Evolutionary conservation across 2,797 vertebrate species (phyloP), one percentile per base, ranked within the genome.

Genomic region (Gymnocypris eckloni): DNA sequence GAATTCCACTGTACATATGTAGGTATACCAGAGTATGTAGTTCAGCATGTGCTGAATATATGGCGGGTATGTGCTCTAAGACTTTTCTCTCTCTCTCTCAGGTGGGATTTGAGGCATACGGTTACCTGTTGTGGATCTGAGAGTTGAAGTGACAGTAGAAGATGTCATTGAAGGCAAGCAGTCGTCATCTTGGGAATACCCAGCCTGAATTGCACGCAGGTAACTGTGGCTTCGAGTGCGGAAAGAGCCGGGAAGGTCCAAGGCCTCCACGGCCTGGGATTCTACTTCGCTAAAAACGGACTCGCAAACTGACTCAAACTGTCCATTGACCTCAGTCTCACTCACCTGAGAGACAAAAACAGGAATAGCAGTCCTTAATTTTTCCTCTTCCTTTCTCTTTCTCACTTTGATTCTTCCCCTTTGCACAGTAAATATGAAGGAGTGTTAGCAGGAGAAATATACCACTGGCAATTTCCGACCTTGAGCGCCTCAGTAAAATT

Each of bases 191-290:
- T 99, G 98, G 95, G 98, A 98, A 95, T 99, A 99, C 93, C 98
- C 98, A 90, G 98, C 98, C 93, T 99, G 98, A 95, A 99, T 99
- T 94, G 98, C 98, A 90, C 98, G 96, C 93, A 99, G 96, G 96
- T 99, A 99, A 96, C 98, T 99, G 97, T 99, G 98, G 95, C 98
- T 99, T 94, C 98, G 97, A 89, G 98, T 99, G 93, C 98, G 97
- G 96, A 99, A 99, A 92, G 97, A 98, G 91, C 98, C 98, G 77
- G 98, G 98, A 93, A 99, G 97, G 96, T 99, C 98, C 95, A 99
- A 96, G 92, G 98, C 98, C 91, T 98, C 98, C 97, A 99, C 98
- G 95, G 98, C 98, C 97, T 99, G 98, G 94, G 98, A 96, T 94
- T 99, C 98, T 94, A 97, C 97, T 95, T 99, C 98, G 92, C 98